A percentile compares a stretch with the other conserved stretches of the same genome.
Evolutionary conservation across 2,888 invertebrate species (phyloP).

Genomic region (Heliconius cydno): DNA sequence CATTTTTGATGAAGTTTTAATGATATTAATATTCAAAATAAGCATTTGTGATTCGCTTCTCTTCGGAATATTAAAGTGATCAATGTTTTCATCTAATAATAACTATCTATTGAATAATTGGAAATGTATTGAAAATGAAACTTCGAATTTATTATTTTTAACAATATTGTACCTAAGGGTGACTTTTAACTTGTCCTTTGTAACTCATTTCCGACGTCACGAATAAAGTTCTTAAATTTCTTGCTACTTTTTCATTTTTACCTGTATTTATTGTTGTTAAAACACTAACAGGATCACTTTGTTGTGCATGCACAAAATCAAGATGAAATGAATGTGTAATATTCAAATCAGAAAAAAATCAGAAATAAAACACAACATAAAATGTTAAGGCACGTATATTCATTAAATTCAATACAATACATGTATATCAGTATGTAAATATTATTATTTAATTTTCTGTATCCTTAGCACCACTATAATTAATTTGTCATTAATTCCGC

Average conservation of each 20-base stretch:
- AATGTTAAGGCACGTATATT: conserved; percentile 75
- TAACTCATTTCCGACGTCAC: conserved; percentile 55
- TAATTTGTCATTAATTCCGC: conserved; percentile 29
- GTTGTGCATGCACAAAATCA: too few relatives aligned
- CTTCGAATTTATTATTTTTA: conserved; percentile 65
- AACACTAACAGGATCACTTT: too few relatives aligned
- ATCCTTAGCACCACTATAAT: conserved; percentile 66
- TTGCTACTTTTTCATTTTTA: conserved; percentile 46
- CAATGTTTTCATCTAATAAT: conserved; percentile 42
- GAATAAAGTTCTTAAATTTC: conserved; percentile 63
- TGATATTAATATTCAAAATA: conserved; percentile 27
- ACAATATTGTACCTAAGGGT: conserved; percentile 48
- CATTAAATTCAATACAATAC: conserved; percentile 62
- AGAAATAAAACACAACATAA: conserved; percentile 51
- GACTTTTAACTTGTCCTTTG: conserved; percentile 51
- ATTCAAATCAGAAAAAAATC: too few relatives aligned
- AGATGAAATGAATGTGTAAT: too few relatives aligned
- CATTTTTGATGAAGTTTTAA: conserved; percentile 52
- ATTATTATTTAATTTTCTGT: conserved; percentile 52
- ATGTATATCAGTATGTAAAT: conserved; percentile 62
- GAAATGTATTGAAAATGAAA: conserved; percentile 52
- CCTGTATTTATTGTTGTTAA: background rate
- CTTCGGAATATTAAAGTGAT: conserved; percentile 29
- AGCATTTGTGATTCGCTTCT: conserved; percentile 32
- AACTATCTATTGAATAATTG: conserved; percentile 54